These are phyloP conservation scores for Seira sanloemensis DNA, from an alignment of 2,888 invertebrate species.

Conservation along the genomic window DNA sequence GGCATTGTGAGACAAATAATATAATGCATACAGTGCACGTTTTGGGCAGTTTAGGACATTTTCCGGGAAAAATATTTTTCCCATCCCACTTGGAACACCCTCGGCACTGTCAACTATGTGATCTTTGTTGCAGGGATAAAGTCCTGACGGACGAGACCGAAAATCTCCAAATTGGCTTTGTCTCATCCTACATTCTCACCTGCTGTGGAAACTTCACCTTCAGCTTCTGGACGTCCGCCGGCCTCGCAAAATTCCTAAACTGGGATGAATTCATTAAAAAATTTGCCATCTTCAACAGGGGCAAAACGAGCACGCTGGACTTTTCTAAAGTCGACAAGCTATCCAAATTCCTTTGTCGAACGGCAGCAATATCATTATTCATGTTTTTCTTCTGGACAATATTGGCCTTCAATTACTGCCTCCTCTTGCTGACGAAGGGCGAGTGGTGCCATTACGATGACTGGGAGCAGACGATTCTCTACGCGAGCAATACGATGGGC, in stretches of 20 bases:
- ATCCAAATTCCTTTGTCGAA: neutral
- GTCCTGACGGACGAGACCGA: neutral
- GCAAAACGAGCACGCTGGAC: too few species aligned
- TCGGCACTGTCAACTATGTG: too few species aligned
- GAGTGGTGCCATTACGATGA: neutral
- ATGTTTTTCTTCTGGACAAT: neutral
- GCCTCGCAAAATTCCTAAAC: neutral
- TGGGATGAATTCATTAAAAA: neutral
- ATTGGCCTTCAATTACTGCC: neutral
- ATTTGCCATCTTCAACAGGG: too few species aligned
- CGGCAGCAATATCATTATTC: neutral
- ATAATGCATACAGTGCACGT: too few species aligned
- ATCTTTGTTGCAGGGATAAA: too few species aligned
- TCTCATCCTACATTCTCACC: neutral
- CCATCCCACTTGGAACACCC: too few species aligned
- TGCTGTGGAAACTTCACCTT: neutral
- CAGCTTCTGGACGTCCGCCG: neutral
- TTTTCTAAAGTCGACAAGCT: neutral
- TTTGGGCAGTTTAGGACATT: too few species aligned
- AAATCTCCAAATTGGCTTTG: neutral
- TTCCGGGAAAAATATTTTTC: too few species aligned
- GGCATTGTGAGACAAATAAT: too few species aligned
- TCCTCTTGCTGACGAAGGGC: neutral
- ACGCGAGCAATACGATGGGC: neutral
- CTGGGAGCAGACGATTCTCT: neutral